Evolutionary conservation across 2,888 invertebrate species (phyloP).

Genomic region (Julus scanicus): DNA sequence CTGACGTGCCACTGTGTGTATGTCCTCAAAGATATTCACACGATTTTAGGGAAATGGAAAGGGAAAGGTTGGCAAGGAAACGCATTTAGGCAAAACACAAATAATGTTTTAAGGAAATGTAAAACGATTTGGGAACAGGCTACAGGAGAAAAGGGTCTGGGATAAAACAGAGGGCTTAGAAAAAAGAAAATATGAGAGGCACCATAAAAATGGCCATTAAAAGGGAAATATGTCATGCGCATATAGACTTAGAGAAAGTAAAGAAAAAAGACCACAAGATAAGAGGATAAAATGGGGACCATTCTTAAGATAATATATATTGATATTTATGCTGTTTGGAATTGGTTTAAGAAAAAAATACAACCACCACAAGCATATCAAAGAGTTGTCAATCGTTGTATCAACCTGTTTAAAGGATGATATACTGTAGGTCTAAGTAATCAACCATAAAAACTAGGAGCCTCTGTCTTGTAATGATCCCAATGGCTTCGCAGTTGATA

Average conservation of each 20-base stretch:
- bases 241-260: slow-evolving; percentile 52
- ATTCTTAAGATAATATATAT: slow-evolving; percentile 38
- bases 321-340: slow-evolving; percentile 46
- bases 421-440: neutral
- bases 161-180: slow-evolving; percentile 32
- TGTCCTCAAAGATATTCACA: slow-evolving; percentile 45
- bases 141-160: neutral
- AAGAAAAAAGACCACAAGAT: slow-evolving; percentile 48
- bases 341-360: slow-evolving; percentile 39
- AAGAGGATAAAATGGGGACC: slow-evolving; percentile 44
- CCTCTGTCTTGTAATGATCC: neutral
- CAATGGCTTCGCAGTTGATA: neutral
- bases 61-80: slow-evolving; percentile 22
- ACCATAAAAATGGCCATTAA: slow-evolving; percentile 43
- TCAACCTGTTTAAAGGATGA: slow-evolving; percentile 10
- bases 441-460: neutral
- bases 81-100: slow-evolving; percentile 43
- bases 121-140: slow-evolving; percentile 20
- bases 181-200: slow-evolving; percentile 29
- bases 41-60: slow-evolving; percentile 39
- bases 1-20: slow-evolving; percentile 44
- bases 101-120: slow-evolving; percentile 26
- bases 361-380: slow-evolving; percentile 52
- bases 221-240: slow-evolving; percentile 48
- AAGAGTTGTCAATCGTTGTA: slow-evolving; percentile 48